Percentiles rank a stretch among this genome's conserved stretches.
phyloP scores from a whole-genome alignment of 2,888 invertebrate species.

The Nematopogon swammerdamellus region DNA sequence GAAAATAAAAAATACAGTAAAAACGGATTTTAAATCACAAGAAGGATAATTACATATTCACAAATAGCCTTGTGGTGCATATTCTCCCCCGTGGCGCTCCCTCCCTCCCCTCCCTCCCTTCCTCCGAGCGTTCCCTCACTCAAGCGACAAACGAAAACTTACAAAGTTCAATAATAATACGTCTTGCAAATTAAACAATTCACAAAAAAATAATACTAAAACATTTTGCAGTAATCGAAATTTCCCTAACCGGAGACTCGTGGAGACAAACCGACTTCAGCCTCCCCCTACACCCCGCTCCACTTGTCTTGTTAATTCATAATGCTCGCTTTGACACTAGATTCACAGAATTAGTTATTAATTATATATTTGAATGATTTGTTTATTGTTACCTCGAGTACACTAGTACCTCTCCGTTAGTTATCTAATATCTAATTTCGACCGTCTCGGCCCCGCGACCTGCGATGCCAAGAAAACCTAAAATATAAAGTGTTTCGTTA shows the following conservation, averaged over 20 bases:
- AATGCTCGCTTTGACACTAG: not conserved
- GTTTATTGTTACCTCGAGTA: not conserved
- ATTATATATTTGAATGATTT: not conserved
- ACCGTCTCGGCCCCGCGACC: not conserved
- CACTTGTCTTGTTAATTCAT: not conserved
- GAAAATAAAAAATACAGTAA: conserved; percentile 57
- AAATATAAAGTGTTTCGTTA: too few relatives aligned
- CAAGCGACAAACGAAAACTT: conserved; percentile 17
- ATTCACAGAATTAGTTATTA: not conserved
- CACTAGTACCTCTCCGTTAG: not conserved
- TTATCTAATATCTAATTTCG: not conserved
- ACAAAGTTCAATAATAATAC: conserved; percentile 54
- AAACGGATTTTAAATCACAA: conserved; percentile 56
- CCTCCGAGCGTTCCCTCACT: not conserved
- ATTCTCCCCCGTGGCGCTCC: not conserved
- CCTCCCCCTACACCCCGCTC: too few relatives aligned
- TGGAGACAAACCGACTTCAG: not conserved
- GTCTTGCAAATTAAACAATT: conserved; percentile 14
- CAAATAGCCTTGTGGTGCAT: conserved; percentile 29
- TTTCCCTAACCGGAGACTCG: not conserved
- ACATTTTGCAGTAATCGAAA: not conserved
- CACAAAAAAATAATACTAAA: not conserved
- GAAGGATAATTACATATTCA: conserved; percentile 53
- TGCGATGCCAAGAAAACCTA: not conserved
- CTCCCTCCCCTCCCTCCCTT: too few relatives aligned